Percentiles rank a stretch among this genome's conserved stretches.
Conservation (phyloP, 2,113 vertebrate genomes). For the Hiodon alosoides region DNA sequence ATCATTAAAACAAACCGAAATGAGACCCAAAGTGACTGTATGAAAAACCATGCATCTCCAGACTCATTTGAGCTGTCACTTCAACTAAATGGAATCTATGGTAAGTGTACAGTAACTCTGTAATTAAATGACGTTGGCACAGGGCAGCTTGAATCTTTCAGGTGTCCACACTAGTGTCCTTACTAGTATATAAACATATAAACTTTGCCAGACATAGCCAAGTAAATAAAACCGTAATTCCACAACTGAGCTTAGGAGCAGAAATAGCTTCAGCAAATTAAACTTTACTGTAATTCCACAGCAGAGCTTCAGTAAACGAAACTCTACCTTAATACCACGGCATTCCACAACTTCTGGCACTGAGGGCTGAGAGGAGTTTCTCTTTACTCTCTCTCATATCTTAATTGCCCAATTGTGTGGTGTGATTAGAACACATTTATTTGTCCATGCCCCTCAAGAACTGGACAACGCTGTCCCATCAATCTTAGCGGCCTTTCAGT, state of each 20-base stretch:
- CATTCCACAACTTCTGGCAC: no score
- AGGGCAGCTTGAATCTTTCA: conserved; percentile 19
- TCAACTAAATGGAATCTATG: neutral
- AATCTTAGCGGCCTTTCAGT: neutral
- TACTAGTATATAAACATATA: conserved; percentile 54
- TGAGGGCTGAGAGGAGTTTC: no score
- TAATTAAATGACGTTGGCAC: conserved; percentile 33
- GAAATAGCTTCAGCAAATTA: conserved; percentile 64
- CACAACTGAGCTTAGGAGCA: conserved; percentile 4
- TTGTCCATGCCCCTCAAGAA: neutral
- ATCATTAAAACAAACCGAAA: conserved; percentile 10
- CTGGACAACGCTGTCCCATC: neutral
- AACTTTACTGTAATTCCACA: conserved; percentile 29
- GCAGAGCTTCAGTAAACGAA: no score
- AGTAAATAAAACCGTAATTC: no score
- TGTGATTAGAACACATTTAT: neutral
- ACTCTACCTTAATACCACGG: no score
- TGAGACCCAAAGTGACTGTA: neutral
- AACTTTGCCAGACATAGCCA: conserved; percentile 40
- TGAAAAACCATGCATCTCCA: neutral
- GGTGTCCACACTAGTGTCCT: conserved; percentile 14
- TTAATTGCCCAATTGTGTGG: neutral
- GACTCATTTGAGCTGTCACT: conserved; percentile 14
- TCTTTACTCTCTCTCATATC: no score
- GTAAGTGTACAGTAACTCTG: conserved; percentile 12